These are phyloP conservation scores for Erethizon dorsatum DNA, from an alignment of 2,797 vertebrate genomes.

Conservation along the genomic window DNA sequence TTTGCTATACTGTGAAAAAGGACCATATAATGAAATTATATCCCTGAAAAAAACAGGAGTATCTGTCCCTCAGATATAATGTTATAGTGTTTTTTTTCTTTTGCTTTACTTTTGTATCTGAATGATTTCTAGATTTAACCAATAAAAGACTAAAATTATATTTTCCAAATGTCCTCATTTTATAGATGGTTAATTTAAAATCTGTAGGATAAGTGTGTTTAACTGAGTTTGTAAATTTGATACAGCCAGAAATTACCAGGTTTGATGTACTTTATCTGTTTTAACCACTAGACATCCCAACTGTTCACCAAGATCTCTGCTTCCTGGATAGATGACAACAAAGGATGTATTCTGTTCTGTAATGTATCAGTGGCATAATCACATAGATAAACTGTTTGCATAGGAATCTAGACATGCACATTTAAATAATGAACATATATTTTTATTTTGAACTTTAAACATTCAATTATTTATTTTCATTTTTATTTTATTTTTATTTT, in stretches of 20 bases:
- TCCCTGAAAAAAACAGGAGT: not conserved
- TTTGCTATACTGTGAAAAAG: constrained; percentile 1
- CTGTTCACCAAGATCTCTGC: not conserved
- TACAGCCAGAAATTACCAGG: not conserved
- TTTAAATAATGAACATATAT: constrained; percentile 50
- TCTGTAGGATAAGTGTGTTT: not conserved
- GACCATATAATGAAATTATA: not conserved
- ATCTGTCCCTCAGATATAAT: not conserved
- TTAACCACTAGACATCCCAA: not conserved
- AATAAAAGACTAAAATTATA: not conserved
- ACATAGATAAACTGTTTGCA: not conserved
- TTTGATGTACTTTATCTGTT: not conserved
- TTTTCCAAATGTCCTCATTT: constrained; percentile 21
- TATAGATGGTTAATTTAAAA: not conserved
- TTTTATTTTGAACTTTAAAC: constrained; percentile 43
- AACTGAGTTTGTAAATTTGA: constrained; percentile 1
- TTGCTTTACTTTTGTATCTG: not conserved
- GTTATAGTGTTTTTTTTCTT: not conserved
- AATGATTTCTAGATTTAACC: constrained; percentile 22
- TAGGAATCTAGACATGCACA: not conserved
- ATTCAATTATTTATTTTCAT: too few relatives aligned
- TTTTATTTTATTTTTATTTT: too few relatives aligned
- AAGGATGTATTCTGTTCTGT: not conserved
- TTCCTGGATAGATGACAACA: not conserved
- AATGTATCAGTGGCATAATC: constrained; percentile 14